Conservation (phyloP, 2,113 vertebrate genomes). For the Saimiri boliviensis region DNA sequence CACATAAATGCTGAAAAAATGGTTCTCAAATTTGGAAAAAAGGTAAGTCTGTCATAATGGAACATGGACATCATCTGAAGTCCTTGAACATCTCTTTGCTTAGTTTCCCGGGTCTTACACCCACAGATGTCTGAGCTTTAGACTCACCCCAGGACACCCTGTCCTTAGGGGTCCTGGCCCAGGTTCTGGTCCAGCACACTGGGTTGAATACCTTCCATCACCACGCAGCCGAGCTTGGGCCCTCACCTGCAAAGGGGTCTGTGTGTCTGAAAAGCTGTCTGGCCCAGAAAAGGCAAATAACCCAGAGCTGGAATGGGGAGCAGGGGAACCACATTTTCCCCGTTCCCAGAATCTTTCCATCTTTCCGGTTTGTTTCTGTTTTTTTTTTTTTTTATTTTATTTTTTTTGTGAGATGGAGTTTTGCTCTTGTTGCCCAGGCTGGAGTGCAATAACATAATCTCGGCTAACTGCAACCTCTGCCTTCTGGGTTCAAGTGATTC, state of each 20-base stretch:
- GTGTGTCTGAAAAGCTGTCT: background rate
- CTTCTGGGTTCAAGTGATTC: too few species aligned
- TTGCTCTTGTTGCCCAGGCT: too few species aligned
- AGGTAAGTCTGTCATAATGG: conserved; percentile 81
- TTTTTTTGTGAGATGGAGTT: too few species aligned
- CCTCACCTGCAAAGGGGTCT: background rate
- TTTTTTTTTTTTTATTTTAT: too few species aligned
- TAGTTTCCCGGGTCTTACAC: rapidly evolving
- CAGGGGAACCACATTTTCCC: background rate
- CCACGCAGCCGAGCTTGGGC: background rate
- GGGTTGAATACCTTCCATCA: background rate
- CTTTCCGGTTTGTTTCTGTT: too few species aligned
- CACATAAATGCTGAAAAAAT: conserved; percentile 92
- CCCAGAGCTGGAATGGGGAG: background rate
- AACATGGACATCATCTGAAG: rapidly evolving
- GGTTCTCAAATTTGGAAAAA: conserved; percentile 92
- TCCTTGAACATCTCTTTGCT: rapidly evolving
- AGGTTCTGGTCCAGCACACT: background rate
- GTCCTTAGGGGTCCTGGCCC: background rate
- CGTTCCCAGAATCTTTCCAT: background rate
- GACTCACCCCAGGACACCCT: rapidly evolving
- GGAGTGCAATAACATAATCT: too few species aligned
- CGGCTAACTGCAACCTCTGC: too few species aligned
- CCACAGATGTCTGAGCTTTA: background rate
- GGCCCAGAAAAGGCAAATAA: background rate